phyloP scores from a whole-genome alignment of 1,140 invertebrate species.

The Lepidurus couesii region DNA sequence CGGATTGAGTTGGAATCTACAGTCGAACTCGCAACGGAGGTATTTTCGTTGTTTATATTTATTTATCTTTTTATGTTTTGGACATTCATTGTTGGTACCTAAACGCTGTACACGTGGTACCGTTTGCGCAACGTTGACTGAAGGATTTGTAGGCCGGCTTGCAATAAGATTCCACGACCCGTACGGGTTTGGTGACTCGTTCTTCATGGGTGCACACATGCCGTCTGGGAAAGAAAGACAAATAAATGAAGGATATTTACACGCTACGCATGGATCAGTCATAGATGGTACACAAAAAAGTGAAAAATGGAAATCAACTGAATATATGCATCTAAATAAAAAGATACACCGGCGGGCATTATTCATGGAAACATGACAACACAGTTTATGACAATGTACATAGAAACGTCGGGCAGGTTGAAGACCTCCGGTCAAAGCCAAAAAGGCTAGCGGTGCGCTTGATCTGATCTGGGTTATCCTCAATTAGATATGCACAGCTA shows the following conservation, averaged over 20 bases:
- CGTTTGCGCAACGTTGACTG: conserved; percentile 47
- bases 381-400: conserved; percentile 6
- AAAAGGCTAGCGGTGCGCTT: neutral
- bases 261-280: neutral
- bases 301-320: neutral
- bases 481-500: neutral
- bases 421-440: neutral
- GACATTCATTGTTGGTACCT: conserved; percentile 37
- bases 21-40: neutral
- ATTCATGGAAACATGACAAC: neutral
- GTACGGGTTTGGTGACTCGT: conserved; percentile 48
- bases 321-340: neutral
- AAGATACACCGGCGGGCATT: neutral
- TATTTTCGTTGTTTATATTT: neutral
- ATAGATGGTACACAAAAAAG: neutral
- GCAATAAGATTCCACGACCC: conserved; percentile 49
- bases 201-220: conserved; percentile 50
- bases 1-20: neutral
- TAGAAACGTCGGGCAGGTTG: neutral
- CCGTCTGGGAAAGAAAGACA: conserved; percentile 43
- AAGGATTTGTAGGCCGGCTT: conserved; percentile 51
- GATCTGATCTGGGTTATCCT: neutral
- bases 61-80: neutral
- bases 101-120: conserved; percentile 49
- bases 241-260: neutral